Conservation (phyloP, 2,888 invertebrate genomes). For the Sinhomidia bicolor region DNA sequence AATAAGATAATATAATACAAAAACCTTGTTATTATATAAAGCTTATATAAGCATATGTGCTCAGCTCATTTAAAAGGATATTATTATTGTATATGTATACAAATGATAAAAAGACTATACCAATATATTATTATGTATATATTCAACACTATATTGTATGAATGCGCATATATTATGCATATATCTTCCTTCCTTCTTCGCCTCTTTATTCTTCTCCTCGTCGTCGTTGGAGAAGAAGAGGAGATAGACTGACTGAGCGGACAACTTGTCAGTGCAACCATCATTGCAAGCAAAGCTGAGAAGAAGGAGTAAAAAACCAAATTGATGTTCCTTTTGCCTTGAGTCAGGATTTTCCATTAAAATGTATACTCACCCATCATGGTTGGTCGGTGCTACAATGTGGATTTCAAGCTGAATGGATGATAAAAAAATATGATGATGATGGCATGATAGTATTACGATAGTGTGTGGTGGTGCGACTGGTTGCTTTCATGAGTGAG, state of each 20-base stretch:
- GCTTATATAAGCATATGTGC: neutral
- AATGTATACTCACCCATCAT: neutral
- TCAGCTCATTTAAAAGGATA: neutral
- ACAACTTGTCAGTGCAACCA: slow-evolving; percentile 13
- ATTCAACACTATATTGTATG: neutral
- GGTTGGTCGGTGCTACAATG: slow-evolving; percentile 20
- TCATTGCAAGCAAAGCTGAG: neutral
- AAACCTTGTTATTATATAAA: neutral
- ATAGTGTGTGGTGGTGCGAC: neutral
- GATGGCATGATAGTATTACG: neutral
- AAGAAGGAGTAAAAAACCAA: slow-evolving; percentile 25
- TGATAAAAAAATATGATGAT: neutral
- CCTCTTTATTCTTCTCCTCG: neutral
- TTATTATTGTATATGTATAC: neutral
- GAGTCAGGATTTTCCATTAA: slow-evolving; percentile 56
- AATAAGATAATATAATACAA: neutral
- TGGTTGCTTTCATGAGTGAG: slow-evolving; percentile 10
- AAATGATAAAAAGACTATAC: too few species aligned
- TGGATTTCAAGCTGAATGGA: slow-evolving; percentile 32
- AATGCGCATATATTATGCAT: slow-evolving; percentile 5
- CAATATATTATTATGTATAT: too few species aligned
- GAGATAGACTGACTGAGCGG: slow-evolving; percentile 27
- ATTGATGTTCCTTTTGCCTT: slow-evolving; percentile 27
- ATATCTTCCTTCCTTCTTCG: slow-evolving; percentile 50
- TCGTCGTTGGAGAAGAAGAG: neutral